Evolutionary conservation across 2,888 invertebrate species (phyloP).

Genomic region (Sylvicola cinctus): DNA sequence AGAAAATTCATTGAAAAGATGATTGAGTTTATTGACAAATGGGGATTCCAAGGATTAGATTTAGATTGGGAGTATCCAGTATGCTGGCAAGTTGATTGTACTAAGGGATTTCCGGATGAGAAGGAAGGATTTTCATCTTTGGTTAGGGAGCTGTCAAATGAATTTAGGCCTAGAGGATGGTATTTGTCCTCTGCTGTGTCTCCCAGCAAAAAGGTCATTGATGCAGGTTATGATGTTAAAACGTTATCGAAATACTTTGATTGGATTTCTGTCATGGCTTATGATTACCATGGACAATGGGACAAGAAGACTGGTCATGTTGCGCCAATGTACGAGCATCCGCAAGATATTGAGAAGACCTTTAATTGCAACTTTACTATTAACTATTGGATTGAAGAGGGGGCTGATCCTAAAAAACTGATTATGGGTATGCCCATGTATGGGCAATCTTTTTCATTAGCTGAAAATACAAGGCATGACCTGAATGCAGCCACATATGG

Average conservation of each 20-base stretch:
- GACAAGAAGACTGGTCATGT: slow-evolving; percentile 79
- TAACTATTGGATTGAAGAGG: slow-evolving; percentile 65
- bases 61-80: slow-evolving; percentile 90
- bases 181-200: slow-evolving; percentile 69
- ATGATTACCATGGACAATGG: slow-evolving; percentile 85
- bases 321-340: slow-evolving; percentile 64
- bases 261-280: slow-evolving; percentile 83
- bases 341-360: slow-evolving; percentile 47
- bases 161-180: slow-evolving; percentile 48
- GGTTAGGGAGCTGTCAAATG: slow-evolving; percentile 49
- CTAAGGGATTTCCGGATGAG: slow-evolving; percentile 60
- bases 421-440: slow-evolving; percentile 79
- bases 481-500: slow-evolving; percentile 64
- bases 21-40: slow-evolving; percentile 52
- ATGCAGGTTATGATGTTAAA: slow-evolving; percentile 67
- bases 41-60: slow-evolving; percentile 78
- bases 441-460: slow-evolving; percentile 70
- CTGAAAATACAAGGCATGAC: slow-evolving; percentile 38
- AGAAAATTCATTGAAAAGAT: slow-evolving; percentile 54
- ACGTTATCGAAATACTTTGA: slow-evolving; percentile 54
- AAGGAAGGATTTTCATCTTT: slow-evolving; percentile 57
- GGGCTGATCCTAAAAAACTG: slow-evolving; percentile 56
- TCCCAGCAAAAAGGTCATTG: slow-evolving; percentile 63
- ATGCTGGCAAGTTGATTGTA: slow-evolving; percentile 78
- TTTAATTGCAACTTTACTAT: slow-evolving; percentile 78